Conservation (phyloP, 2,888 invertebrate genomes). For the Acanthosepion lycidas region DNA sequence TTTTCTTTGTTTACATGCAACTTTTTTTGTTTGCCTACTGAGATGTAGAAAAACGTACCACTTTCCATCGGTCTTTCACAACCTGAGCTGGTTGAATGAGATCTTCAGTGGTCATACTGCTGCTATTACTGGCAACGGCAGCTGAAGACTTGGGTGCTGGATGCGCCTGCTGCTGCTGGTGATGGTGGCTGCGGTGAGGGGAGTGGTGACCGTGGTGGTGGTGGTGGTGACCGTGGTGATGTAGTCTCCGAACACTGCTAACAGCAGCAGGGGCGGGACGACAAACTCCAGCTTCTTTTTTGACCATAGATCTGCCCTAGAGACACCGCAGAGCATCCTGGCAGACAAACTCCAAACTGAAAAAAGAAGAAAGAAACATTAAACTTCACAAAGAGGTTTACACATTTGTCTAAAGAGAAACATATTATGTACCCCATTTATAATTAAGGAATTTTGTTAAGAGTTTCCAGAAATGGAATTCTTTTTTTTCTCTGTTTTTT, state of each 20-base stretch:
- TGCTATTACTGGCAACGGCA: slow-evolving; percentile 42
- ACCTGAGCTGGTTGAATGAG: slow-evolving; percentile 96
- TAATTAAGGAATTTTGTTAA: too few species aligned
- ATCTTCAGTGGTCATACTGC: slow-evolving; percentile 77
- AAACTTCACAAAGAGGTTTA: neutral
- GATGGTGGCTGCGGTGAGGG: slow-evolving; percentile 34
- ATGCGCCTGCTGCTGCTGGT: slow-evolving; percentile 42
- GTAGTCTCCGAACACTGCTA: slow-evolving; percentile 47
- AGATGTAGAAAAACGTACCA: slow-evolving; percentile 78
- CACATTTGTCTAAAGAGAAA: too few species aligned
- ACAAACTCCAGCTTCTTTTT: slow-evolving; percentile 47
- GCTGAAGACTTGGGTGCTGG: slow-evolving; percentile 41
- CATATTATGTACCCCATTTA: too few species aligned
- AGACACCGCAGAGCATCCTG: slow-evolving; percentile 46
- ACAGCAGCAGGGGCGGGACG: slow-evolving; percentile 47
- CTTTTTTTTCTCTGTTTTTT: too few species aligned
- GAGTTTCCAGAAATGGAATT: too few species aligned
- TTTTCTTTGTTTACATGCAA: neutral
- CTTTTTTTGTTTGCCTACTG: neutral
- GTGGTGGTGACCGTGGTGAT: slow-evolving; percentile 41
- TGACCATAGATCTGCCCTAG: slow-evolving; percentile 47
- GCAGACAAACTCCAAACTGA: slow-evolving; percentile 44
- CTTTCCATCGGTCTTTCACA: slow-evolving; percentile 99
- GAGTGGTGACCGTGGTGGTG: slow-evolving; percentile 38
- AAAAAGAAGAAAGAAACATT: neutral